Evolutionary conservation across 2,113 vertebrate genomes (phyloP), one percentile per base, ranked within the genome.

Genomic region (Lophotis ruficrista): DNA sequence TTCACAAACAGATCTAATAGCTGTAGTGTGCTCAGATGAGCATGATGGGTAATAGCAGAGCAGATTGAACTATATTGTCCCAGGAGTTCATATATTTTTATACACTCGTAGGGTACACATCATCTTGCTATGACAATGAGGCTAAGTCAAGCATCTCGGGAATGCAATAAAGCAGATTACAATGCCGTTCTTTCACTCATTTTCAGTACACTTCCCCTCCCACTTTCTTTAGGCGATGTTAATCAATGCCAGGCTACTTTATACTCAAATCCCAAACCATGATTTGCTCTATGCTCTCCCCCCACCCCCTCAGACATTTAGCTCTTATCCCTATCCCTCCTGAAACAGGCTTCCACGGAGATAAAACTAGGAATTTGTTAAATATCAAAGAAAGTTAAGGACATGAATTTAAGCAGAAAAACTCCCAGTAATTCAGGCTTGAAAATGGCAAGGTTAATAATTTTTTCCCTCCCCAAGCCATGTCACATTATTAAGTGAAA

Each of bases 61-160:
- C 95, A 96, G 94, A 96, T 95, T 97, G 96, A 97, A 95, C 95
- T 96, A 93, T 97, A 95, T 95, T 94, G 96, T 97, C 97, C 97
- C 94, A 94, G 97, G 96, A 97, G 96, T 97, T 97, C 95, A 97
- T 97, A 97, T 97, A 97, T 97, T 97, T 97, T 97, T 97, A 96
- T 97, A 97, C 96, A 97, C 97, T 97, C 73, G 0, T 84, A 96
- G 96, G 95, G 94, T 95, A 96, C 94, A 94, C 94, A 97, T 95
- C 96, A 96, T 96, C 96, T 94, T 92, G 95, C 95, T 91, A 92
- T 90, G 94, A 97, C 96, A 96, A 97, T 95, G 95, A 97, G 96
- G 95, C 94, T 92, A 97, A 97, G 96, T 96, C 96, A 97, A 97
- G 94, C 96, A 97, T 97, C 95, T 95, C 90, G 1, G 94, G 70